phyloP scores from a whole-genome alignment of 2,797 vertebrate genomes.

The Parotocinclus haroldoi region DNA sequence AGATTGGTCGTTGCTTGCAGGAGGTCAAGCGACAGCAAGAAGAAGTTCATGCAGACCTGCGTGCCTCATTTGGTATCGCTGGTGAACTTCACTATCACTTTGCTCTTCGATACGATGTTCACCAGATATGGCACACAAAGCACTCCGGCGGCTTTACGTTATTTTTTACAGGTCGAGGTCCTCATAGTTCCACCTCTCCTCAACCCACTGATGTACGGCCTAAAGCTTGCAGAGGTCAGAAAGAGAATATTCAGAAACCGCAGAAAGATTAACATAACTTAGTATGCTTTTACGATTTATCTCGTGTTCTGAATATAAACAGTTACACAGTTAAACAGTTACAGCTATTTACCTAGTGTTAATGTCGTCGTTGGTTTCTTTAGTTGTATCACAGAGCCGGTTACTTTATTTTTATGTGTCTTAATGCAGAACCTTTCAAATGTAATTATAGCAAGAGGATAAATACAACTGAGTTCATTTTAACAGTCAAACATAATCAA shows the following conservation, averaged over 20 bases:
- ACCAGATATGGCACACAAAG: slow-evolving; percentile 30
- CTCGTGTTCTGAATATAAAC: no score
- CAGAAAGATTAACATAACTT: background rate
- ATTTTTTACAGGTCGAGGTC: slow-evolving; percentile 36
- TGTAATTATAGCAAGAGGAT: no score
- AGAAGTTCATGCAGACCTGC: slow-evolving; percentile 40
- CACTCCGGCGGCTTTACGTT: slow-evolving; percentile 19
- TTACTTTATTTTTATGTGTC: no score
- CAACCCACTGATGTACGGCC: slow-evolving; percentile 25
- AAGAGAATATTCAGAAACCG: background rate
- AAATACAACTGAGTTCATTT: no score
- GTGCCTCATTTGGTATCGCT: slow-evolving; percentile 41
- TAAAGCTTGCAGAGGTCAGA: slow-evolving; percentile 10
- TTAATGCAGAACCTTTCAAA: no score
- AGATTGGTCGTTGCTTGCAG: slow-evolving; percentile 30
- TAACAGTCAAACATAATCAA: no score
- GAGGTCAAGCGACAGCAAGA: slow-evolving; percentile 36
- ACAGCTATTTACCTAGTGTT: no score
- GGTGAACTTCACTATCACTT: slow-evolving; percentile 26
- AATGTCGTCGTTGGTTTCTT: no score
- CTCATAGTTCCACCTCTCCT: slow-evolving; percentile 37
- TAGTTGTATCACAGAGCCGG: no score
- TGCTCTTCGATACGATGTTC: slow-evolving; percentile 41
- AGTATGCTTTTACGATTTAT: no score
- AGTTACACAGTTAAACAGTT: no score